Conservation (phyloP, 2,113 vertebrate species). For the Triplophysa dalaica region DNA sequence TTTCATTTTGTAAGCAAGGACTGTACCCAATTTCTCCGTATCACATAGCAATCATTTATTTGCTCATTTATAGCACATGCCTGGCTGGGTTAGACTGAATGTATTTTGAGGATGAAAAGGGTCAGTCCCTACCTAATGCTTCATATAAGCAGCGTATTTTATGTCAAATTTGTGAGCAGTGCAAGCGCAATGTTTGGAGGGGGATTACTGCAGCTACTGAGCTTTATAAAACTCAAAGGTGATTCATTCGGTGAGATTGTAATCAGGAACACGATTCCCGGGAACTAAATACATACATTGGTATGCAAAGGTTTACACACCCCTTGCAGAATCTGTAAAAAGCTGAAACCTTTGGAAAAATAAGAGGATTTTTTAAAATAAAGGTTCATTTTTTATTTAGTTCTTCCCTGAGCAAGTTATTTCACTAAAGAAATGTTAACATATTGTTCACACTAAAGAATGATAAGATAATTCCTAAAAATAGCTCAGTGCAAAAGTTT, state of each 20-base stretch:
- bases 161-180: conserved; percentile 17
- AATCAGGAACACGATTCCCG: background rate
- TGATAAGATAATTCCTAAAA: too few species aligned
- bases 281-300: background rate
- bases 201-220: background rate
- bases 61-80: conserved; percentile 2
- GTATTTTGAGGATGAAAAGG: background rate
- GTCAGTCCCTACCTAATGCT: background rate
- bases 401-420: too few species aligned
- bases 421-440: too few species aligned
- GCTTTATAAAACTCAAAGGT: background rate
- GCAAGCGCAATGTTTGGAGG: background rate
- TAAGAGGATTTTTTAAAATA: too few species aligned
- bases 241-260: background rate
- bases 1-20: background rate
- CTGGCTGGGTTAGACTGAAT: background rate
- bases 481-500: too few species aligned
- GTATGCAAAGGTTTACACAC: too few species aligned
- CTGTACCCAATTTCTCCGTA: background rate
- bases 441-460: too few species aligned
- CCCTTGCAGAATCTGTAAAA: too few species aligned
- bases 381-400: too few species aligned
- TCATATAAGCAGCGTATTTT: too few species aligned
- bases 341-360: too few species aligned
- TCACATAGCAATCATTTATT: background rate